These are phyloP conservation scores for Menura novaehollandiae DNA, from an alignment of 2,113 vertebrate genomes.

Conservation along the genomic window DNA sequence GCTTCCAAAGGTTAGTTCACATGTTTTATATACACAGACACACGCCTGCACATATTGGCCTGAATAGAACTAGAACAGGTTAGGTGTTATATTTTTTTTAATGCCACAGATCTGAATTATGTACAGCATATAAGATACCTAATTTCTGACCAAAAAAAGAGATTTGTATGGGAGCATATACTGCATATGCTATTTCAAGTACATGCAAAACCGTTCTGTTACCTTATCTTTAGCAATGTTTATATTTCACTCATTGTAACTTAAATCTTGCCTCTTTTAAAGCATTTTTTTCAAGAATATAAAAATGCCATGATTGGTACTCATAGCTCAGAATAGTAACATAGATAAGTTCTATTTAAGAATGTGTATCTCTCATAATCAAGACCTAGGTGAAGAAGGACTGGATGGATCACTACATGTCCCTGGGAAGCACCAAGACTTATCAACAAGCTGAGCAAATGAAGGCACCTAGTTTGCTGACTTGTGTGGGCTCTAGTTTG, in stretches of 20 bases:
- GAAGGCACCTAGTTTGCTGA: neutral
- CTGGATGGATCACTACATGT: neutral
- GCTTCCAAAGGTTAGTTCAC: neutral
- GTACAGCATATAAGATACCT: neutral
- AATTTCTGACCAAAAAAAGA: neutral
- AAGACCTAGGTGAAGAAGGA: neutral
- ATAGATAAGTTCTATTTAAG: neutral
- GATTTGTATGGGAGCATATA: neutral
- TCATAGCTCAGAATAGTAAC: neutral
- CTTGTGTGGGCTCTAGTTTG: constrained; percentile 9
- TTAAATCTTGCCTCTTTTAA: neutral
- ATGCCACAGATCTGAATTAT: neutral
- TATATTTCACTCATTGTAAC: neutral
- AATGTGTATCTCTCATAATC: neutral
- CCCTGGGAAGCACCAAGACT: neutral
- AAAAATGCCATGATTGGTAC: neutral
- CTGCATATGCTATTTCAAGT: neutral
- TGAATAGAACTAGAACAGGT: neutral
- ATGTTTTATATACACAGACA: neutral
- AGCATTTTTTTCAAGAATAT: neutral
- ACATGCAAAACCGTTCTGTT: neutral
- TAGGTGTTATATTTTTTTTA: neutral
- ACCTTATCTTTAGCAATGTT: neutral
- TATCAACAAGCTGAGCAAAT: neutral
- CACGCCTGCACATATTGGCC: neutral